Evolutionary conservation across 2,888 invertebrate species (phyloP).

Genomic region (Thera britannica): DNA sequence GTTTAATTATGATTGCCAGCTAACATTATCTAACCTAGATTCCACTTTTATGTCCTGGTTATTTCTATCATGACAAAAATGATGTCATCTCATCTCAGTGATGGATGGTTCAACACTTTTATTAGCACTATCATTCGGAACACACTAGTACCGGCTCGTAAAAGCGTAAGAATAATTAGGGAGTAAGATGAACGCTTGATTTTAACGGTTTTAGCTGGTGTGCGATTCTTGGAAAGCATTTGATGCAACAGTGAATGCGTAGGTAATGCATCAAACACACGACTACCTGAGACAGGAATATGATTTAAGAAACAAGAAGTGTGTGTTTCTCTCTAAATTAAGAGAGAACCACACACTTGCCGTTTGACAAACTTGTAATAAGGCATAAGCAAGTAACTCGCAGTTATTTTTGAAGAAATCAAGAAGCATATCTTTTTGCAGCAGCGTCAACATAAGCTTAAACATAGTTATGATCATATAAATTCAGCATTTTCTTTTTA

Average conservation of each 20-base stretch:
- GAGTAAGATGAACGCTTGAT: conserved; percentile 17
- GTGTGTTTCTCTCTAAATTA: too few species aligned
- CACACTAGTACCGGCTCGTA: background rate
- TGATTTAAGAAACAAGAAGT: too few species aligned
- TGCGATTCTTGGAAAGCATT: conserved; percentile 22
- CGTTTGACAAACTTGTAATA: too few species aligned
- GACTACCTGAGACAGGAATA: background rate
- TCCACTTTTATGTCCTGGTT: background rate
- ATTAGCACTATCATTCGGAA: background rate
- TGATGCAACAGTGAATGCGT: conserved; percentile 20
- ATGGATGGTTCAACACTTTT: background rate
- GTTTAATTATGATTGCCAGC: background rate
- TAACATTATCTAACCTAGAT: background rate
- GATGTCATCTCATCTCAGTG: background rate
- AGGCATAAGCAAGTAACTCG: too few species aligned
- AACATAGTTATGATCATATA: background rate
- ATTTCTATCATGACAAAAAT: background rate
- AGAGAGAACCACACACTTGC: too few species aligned
- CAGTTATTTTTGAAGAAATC: background rate
- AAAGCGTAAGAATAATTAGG: conserved; percentile 19
- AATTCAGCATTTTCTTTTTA: background rate
- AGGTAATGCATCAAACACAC: conserved; percentile 6
- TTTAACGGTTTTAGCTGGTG: conserved; percentile 23
- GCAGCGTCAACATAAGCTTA: background rate
- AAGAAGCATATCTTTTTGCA: background rate